Base-by-base conservation (phyloP, 2,113 vertebrate species). In the Tetrao urogallus region DNA sequence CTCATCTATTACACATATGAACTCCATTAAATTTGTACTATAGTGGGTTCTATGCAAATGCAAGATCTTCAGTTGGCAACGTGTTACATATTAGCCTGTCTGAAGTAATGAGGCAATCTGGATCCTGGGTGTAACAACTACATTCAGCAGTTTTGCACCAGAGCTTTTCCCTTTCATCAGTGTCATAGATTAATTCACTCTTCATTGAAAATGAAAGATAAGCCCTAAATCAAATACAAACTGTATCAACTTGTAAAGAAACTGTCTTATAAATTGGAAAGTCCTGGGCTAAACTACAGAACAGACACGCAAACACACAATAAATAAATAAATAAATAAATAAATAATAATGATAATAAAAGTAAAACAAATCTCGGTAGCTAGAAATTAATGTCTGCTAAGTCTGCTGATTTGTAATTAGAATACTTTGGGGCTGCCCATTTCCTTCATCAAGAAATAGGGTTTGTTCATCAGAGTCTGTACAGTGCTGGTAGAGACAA, bases 191-290 rank as follows among this genome's bases (percentile, higher is more conserved):
- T 78, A 84, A 21, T 38, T 83, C 34, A 50, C 48, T 47, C 20
- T 18, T 66, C 45, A 45, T 91, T 89, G 58, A 88, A 85, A 92
- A 92, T 45, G 38, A 85, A 91, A 89, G 67, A 73, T 54, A 92
- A 91, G 30, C 50, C 58, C 30, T 70, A 83, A 91, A 80, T 82
- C 36, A 76, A 85, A 82, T 70, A 48, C 40, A 76, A 63, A 54
- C 20, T 66, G 3, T 63, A 86, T 70, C 30, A 82, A 12, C 6
- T 89, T 91, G 54, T 79, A 76, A 95, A 85, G 40, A 91, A 71
- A 65, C 18, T 70, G 18, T 36, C 13, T 78, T 82, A 58, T 69
- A 85, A 79, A 88, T 57, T 66, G n/a, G n/a, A 63, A 54, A 5
- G 21, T 86, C 10, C 22, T 73, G 30, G 20, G 19, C 36, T 82